A percentile compares a stretch with the other conserved stretches of the same genome.
phyloP scores from a whole-genome alignment of 2,113 vertebrate genomes.

The Nerophis ophidion region DNA sequence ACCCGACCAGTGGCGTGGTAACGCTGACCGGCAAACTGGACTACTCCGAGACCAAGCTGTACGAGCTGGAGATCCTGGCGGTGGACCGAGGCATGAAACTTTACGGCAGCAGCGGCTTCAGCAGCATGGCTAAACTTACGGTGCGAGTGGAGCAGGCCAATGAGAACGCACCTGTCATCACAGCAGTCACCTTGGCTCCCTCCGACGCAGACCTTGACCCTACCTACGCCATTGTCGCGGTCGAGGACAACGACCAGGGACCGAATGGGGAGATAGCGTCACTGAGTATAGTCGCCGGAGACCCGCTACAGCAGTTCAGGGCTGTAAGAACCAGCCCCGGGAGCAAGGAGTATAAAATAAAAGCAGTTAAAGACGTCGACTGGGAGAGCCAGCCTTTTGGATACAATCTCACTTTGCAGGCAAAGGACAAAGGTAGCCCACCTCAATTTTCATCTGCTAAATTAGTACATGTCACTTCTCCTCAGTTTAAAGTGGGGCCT shows the following conservation, averaged over 20 bases:
- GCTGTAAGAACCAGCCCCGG: slow-evolving; percentile 83
- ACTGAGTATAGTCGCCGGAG: slow-evolving; percentile 87
- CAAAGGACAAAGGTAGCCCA: slow-evolving; percentile 92
- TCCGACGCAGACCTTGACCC: slow-evolving; percentile 83
- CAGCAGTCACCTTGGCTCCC: slow-evolving; percentile 75
- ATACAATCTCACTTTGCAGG: slow-evolving; percentile 93
- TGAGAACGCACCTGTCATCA: slow-evolving; percentile 81
- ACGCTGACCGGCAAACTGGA: slow-evolving; percentile 88
- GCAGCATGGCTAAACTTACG: slow-evolving; percentile 90
- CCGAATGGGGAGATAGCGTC: slow-evolving; percentile 90
- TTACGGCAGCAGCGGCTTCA: slow-evolving; percentile 94
- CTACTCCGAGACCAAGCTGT: slow-evolving; percentile 76
- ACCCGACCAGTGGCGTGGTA: slow-evolving; percentile 89
- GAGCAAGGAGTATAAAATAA: slow-evolving; percentile 92
- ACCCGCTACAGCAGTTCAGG: slow-evolving; percentile 85
- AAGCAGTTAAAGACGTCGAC: slow-evolving; percentile 77
- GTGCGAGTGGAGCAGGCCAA: slow-evolving; percentile 90
- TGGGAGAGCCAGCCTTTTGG: slow-evolving; percentile 90
- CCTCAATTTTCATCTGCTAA: slow-evolving; percentile 87
- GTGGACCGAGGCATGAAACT: slow-evolving; percentile 94
- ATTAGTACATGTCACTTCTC: slow-evolving; percentile 82
- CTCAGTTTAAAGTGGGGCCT: slow-evolving; percentile 82
- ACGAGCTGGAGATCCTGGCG: slow-evolving; percentile 91
- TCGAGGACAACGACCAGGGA: slow-evolving; percentile 88
- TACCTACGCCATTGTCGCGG: slow-evolving; percentile 81